Base-by-base conservation (phyloP, 2,888 invertebrate species). In the Tholera decimalis region DNA sequence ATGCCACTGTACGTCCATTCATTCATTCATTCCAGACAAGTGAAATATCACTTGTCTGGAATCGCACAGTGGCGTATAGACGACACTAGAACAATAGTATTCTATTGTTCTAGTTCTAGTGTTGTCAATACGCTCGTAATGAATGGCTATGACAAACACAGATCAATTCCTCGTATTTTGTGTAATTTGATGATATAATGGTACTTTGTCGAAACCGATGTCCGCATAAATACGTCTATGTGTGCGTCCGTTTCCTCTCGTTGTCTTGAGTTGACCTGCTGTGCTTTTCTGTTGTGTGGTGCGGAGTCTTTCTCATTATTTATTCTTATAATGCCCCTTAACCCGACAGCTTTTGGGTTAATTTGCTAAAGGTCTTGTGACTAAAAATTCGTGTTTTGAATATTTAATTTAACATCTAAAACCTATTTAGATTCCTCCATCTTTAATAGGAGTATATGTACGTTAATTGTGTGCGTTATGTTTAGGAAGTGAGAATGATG, bases 281-380 rank as follows among this genome's bases (percentile, higher is more conserved):
- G 74, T 2, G 18, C 5, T 2, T 6, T 9, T 2, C 46, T 18
- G 3, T 22, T 15, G 15, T 28, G 44, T 76, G 77, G 56, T 74
- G 59, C 22, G 63, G 28, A 47, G 47, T 62, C 72, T 66, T 41
- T 72, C 89, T 92, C 92, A 91, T 93, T 91, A 92, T 91, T 91
- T 91, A 93, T 93, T 93, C 92, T 91, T 89, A 91, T 89, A 91
- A 91, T 91, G 89, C 82, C 86, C 86, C 83, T 88, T 88, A 88
- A 83, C 91, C 89, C 89, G 72, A 73, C 85, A 83, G 84, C 85
- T 79, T 82, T 84, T 53, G 89, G 88, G 92, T 89, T 92, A 92
- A 92, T 92, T 91, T 88, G 87, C 77, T 78, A 87, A 89, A 86
- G 91, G 91, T 80, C 83, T 83, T 80, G 80, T 75, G 83, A 83